These are phyloP conservation scores for Chondrosia reniformis DNA, from an alignment of 37 sponge, comb jelly and placozoan species.

Conservation along the genomic window DNA sequence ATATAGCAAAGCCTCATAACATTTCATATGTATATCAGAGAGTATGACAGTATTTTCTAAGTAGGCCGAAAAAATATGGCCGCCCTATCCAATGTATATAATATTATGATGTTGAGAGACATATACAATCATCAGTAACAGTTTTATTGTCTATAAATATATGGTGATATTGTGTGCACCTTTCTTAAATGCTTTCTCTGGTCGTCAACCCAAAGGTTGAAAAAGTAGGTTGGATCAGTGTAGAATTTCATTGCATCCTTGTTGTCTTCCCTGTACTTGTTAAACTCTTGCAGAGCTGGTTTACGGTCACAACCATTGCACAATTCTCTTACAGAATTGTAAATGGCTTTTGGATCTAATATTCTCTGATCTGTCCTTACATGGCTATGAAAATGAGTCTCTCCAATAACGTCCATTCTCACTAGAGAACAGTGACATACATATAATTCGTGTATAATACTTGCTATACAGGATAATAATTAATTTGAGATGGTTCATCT, in stretches of 20 bases:
- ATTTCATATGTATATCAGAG: neutral
- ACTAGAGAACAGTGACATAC: too few species aligned
- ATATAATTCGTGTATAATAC: too few species aligned
- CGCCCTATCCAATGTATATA: too few species aligned
- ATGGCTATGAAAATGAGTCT: slow-evolving; percentile 74
- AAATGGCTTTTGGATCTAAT: slow-evolving; percentile 58
- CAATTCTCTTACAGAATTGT: slow-evolving; percentile 27
- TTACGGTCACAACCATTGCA: slow-evolving; percentile 56
- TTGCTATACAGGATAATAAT: too few species aligned
- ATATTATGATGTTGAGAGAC: too few species aligned
- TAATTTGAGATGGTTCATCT: too few species aligned
- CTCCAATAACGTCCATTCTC: slow-evolving; percentile 46
- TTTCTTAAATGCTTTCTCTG: slow-evolving; percentile 51
- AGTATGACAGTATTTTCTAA: too few species aligned
- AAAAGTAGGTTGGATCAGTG: slow-evolving; percentile 87
- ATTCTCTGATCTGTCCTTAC: slow-evolving; percentile 64
- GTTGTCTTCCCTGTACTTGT: slow-evolving; percentile 65
- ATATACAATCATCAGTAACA: neutral
- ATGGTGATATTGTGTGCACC: slow-evolving; percentile 26
- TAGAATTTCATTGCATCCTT: slow-evolving; percentile 81
- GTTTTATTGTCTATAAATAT: neutral
- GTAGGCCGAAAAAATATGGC: too few species aligned
- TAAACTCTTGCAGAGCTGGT: slow-evolving; percentile 61
- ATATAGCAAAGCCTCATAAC: too few species aligned
- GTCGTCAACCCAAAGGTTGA: slow-evolving; percentile 71